phyloP scores from a whole-genome alignment of 2,888 invertebrate genomes.

The Tridacna crocea region DNA sequence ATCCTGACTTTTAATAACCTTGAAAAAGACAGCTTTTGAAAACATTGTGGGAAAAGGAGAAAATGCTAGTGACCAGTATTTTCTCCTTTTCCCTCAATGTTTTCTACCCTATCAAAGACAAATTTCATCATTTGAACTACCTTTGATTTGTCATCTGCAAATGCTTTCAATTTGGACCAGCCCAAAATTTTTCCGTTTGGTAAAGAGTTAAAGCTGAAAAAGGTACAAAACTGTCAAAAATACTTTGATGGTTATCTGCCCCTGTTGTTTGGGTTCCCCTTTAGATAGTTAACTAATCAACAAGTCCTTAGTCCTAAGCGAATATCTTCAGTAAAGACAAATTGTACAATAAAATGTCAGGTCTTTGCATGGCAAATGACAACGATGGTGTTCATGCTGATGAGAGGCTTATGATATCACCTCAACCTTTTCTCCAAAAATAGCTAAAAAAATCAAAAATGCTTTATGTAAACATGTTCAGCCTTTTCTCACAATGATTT shows the following conservation, averaged over 20 bases:
- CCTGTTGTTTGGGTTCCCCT: too few species aligned
- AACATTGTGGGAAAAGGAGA: neutral
- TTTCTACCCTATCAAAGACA: neutral
- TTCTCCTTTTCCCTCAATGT: neutral
- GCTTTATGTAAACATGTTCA: neutral
- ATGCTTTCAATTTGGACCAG: neutral
- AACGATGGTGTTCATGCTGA: too few species aligned
- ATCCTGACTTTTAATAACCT: neutral
- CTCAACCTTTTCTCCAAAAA: neutral
- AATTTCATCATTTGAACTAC: neutral
- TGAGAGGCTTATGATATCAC: too few species aligned
- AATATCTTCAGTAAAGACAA: too few species aligned
- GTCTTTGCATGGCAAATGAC: too few species aligned
- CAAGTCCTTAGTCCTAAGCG: too few species aligned
- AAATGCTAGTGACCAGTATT: neutral
- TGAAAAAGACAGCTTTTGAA: neutral
- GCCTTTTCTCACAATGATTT: too few species aligned
- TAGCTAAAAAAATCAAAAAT: neutral
- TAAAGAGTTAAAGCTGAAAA: neutral
- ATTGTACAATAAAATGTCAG: too few species aligned
- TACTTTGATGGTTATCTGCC: too few species aligned
- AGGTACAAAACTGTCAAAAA: too few species aligned
- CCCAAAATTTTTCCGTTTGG: neutral
- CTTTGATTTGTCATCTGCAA: too few species aligned
- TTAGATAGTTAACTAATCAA: too few species aligned